Conservation (phyloP, 2,797 vertebrate species). For the Gymnothorax javanicus region DNA sequence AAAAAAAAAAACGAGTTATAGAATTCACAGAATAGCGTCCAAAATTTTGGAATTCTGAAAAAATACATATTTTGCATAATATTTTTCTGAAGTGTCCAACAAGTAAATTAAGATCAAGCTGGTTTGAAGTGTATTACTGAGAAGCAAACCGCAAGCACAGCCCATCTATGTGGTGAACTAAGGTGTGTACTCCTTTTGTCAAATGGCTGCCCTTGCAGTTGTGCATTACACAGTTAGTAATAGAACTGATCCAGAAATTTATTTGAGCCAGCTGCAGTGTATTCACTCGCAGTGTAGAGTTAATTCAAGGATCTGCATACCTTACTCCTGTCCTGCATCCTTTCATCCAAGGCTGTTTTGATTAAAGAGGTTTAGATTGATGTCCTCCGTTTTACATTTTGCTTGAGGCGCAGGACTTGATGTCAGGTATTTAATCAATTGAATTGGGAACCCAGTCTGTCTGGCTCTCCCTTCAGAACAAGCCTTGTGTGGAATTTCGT, state of each 20-base stretch:
- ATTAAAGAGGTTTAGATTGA: conserved; percentile 66
- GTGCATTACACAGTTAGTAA: not conserved
- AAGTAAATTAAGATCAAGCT: no score
- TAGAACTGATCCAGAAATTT: not conserved
- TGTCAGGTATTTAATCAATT: conserved; percentile 17
- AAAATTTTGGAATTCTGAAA: no score
- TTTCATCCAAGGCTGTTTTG: conserved; percentile 52
- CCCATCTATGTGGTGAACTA: no score
- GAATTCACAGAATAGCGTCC: no score
- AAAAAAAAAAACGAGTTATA: no score
- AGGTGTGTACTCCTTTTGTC: no score
- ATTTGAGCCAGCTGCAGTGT: not conserved
- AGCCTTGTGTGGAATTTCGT: conserved; percentile 5
- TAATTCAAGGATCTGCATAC: conserved; percentile 57
- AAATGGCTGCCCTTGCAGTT: not conserved
- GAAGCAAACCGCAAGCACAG: no score
- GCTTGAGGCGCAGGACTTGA: conserved; percentile 3
- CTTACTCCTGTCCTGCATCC: conserved; percentile 41
- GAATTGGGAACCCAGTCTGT: not conserved
- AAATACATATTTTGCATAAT: no score
- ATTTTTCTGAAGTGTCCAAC: no score
- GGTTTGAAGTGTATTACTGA: no score
- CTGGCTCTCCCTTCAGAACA: not conserved
- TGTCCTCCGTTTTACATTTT: conserved; percentile 42
- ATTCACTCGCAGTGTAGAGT: conserved; percentile 43